phyloP scores from a whole-genome alignment of 2,888 invertebrate genomes.

The Agrenia bidenticulata region DNA sequence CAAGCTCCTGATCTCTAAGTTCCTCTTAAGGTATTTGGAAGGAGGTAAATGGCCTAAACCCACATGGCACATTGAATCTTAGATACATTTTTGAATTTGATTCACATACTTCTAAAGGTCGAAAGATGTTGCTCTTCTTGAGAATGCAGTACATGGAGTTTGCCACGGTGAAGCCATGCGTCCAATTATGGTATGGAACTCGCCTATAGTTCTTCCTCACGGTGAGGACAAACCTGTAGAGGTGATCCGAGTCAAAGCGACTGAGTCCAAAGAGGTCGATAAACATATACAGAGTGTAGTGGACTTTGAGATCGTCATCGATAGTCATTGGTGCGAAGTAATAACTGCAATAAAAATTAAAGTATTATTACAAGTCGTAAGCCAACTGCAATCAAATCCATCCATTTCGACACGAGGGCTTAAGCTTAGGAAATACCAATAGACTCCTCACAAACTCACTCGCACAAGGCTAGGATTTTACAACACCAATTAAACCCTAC shows the following conservation, averaged over 20 bases:
- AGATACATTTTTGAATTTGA: too few relatives aligned
- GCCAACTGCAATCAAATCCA: too few relatives aligned
- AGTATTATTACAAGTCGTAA: too few relatives aligned
- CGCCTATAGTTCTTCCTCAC: slow-evolving; percentile 58
- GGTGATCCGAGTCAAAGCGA: slow-evolving; percentile 67
- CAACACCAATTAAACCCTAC: too few relatives aligned
- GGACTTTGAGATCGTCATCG: slow-evolving; percentile 70
- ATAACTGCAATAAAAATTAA: slow-evolving; percentile 58
- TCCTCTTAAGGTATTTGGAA: too few relatives aligned
- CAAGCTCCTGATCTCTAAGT: too few relatives aligned
- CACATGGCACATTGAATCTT: too few relatives aligned
- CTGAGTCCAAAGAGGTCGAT: slow-evolving; percentile 67
- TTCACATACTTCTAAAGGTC: slow-evolving; percentile 63
- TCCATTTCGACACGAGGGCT: too few relatives aligned
- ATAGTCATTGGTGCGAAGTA: slow-evolving; percentile 73
- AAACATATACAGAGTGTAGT: slow-evolving; percentile 74
- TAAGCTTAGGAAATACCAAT: too few relatives aligned
- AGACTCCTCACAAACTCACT: too few relatives aligned
- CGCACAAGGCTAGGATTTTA: too few relatives aligned
- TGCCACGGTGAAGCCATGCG: slow-evolving; percentile 83
- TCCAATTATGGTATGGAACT: slow-evolving; percentile 75
- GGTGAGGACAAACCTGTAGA: slow-evolving; percentile 74
- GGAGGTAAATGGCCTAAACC: too few relatives aligned
- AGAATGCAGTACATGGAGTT: slow-evolving; percentile 78
- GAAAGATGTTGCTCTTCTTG: slow-evolving; percentile 63